Evolutionary conservation across 2,797 vertebrate species (phyloP).

Genomic region (Eulemur rubriventer): DNA sequence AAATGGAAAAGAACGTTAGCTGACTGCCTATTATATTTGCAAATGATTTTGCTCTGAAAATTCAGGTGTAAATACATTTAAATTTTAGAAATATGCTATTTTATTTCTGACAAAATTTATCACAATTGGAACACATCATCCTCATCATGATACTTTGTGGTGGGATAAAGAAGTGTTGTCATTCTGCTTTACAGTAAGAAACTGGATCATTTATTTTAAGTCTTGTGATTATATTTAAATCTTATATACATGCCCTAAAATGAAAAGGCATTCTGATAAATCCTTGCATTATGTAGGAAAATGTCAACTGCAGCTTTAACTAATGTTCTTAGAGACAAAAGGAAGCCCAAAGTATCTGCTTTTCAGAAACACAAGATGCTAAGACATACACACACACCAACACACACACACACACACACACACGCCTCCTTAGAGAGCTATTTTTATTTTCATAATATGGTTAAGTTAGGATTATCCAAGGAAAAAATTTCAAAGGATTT

Average conservation of each 20-base stretch:
- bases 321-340: conserved; percentile 55
- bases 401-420: no score
- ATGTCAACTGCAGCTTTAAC: conserved; percentile 59
- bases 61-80: conserved; percentile 35
- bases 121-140: conserved; percentile 8
- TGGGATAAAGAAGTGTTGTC: conserved; percentile 51
- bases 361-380: conserved; percentile 3
- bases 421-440: conserved; percentile 16
- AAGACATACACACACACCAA: background rate
- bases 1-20: background rate
- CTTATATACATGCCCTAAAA: conserved; percentile 53
- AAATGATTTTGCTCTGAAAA: conserved; percentile 18
- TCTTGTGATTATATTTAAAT: conserved; percentile 57
- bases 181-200: conserved; percentile 53
- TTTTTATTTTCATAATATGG: conserved; percentile 73
- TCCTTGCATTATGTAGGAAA: conserved; percentile 59
- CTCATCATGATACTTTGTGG: conserved; percentile 3
- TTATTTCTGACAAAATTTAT: conserved; percentile 47
- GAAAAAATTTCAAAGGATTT: conserved; percentile 71
- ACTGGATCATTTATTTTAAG: conserved; percentile 48
- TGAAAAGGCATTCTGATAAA: conserved; percentile 63
- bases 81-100: conserved; percentile 48
- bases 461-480: conserved; percentile 68
- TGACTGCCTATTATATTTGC: background rate
- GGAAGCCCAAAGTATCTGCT: conserved; percentile 27